These are phyloP conservation scores for Sitta europaea DNA, from an alignment of 2,113 vertebrate genomes.

Conservation along the genomic window DNA sequence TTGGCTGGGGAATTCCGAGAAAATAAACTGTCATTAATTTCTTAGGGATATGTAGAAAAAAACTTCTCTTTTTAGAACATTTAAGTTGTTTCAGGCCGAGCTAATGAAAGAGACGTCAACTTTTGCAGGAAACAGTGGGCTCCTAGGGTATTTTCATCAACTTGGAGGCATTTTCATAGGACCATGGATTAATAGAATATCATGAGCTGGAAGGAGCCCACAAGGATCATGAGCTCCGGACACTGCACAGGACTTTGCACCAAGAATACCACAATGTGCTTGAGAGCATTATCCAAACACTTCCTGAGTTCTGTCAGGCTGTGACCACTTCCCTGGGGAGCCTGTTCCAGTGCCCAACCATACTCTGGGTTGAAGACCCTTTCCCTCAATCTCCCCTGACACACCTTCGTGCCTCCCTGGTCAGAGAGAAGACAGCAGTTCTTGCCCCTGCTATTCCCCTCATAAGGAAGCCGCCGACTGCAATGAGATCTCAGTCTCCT, in stretches of 20 bases:
- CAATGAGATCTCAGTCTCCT: neutral
- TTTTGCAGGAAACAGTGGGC: neutral
- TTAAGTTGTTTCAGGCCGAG: neutral
- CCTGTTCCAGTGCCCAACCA: neutral
- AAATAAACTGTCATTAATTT: conserved; percentile 16
- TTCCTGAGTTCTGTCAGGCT: neutral
- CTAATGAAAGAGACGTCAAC: neutral
- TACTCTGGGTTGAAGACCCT: neutral
- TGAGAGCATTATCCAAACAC: neutral
- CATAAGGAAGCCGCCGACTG: neutral
- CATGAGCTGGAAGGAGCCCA: neutral
- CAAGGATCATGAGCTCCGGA: neutral
- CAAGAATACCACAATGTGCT: neutral
- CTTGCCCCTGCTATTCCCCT: neutral
- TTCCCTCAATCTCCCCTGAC: neutral
- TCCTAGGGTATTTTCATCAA: neutral
- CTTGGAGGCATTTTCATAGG: neutral
- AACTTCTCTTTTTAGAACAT: neutral
- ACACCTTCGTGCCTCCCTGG: neutral
- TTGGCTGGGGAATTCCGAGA: neutral
- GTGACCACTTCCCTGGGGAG: neutral
- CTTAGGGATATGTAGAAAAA: neutral
- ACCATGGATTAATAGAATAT: neutral
- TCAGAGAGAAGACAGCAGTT: neutral
- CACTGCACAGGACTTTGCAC: neutral